These are phyloP conservation scores for Phania funesta DNA, from an alignment of 2,888 invertebrate genomes.

Conservation along the genomic window DNA sequence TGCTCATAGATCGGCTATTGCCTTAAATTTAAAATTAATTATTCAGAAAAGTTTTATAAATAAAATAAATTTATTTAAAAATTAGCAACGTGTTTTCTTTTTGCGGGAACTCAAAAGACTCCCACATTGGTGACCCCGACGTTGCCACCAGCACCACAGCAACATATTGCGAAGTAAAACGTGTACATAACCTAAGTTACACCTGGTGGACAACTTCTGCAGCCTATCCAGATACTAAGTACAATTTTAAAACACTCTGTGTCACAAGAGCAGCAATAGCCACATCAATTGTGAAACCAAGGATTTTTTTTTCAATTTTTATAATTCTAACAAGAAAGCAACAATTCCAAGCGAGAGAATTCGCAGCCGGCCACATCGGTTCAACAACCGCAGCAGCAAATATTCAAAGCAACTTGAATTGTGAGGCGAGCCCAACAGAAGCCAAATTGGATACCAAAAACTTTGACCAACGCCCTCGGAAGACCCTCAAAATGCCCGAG, in stretches of 20 bases:
- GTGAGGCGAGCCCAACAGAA: not conserved
- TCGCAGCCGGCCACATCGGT: not conserved
- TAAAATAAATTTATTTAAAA: too few relatives aligned
- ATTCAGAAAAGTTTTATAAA: not conserved
- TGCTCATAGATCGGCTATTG: not conserved
- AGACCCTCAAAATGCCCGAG: constrained; percentile 13
- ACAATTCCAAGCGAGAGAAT: not conserved
- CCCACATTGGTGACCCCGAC: constrained; percentile 14
- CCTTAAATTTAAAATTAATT: not conserved
- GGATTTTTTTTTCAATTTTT: not conserved
- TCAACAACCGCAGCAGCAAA: not conserved
- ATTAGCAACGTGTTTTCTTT: too few relatives aligned
- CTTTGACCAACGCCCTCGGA: not conserved
- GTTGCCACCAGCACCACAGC: not conserved
- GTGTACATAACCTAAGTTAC: constrained; percentile 8
- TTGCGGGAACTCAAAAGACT: not conserved
- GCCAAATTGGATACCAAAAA: constrained; percentile 3
- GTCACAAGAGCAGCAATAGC: not conserved
- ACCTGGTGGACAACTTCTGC: not conserved
- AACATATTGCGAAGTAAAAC: constrained; percentile 4
- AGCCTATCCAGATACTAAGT: constrained; percentile 5
- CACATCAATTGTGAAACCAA: not conserved
- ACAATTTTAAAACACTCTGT: constrained; percentile 2
- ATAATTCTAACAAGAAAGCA: not conserved
- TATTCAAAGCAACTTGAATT: not conserved